Conservation (phyloP, 2,888 invertebrate genomes). For the Brachyopa scutellaris region DNA sequence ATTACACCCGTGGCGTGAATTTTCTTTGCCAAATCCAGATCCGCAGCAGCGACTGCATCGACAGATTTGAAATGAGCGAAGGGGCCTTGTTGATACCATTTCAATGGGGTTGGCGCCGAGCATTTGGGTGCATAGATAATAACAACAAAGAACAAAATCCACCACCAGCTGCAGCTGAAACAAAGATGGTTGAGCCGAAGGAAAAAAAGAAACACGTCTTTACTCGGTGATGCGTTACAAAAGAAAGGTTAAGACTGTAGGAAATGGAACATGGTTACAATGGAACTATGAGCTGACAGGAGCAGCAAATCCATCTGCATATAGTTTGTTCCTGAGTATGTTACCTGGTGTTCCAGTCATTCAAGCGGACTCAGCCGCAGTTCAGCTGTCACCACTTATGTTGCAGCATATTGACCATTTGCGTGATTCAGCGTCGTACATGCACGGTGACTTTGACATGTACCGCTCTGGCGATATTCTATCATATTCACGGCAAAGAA, state of each 20-base stretch:
- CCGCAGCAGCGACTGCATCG: constrained; percentile 77
- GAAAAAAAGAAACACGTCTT: no score
- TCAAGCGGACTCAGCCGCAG: constrained; percentile 78
- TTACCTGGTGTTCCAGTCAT: constrained; percentile 90
- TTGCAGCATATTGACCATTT: constrained; percentile 79
- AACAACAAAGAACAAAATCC: constrained; percentile 95
- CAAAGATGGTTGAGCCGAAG: no score
- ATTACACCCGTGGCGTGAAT: constrained; percentile 85
- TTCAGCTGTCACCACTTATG: constrained; percentile 73
- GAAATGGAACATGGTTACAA: constrained; percentile 79
- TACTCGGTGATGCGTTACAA: no score
- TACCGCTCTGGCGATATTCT: constrained; percentile 83
- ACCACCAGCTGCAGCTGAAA: no score
- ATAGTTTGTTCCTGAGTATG: constrained; percentile 88
- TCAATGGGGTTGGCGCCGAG: constrained; percentile 87
- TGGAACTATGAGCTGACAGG: constrained; percentile 79
- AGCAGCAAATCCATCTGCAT: constrained; percentile 78
- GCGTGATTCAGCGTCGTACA: constrained; percentile 84
- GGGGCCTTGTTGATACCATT: constrained; percentile 93
- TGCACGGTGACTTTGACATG: constrained; percentile 84
- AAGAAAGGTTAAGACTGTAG: constrained; percentile 75
- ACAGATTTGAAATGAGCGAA: constrained; percentile 85
- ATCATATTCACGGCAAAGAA: constrained; percentile 89
- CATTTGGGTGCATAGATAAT: constrained; percentile 95
- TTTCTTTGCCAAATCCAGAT: constrained; percentile 79